Evolutionary conservation across 2,797 vertebrate genomes (phyloP).

Genomic region (Selene dorsalis): DNA sequence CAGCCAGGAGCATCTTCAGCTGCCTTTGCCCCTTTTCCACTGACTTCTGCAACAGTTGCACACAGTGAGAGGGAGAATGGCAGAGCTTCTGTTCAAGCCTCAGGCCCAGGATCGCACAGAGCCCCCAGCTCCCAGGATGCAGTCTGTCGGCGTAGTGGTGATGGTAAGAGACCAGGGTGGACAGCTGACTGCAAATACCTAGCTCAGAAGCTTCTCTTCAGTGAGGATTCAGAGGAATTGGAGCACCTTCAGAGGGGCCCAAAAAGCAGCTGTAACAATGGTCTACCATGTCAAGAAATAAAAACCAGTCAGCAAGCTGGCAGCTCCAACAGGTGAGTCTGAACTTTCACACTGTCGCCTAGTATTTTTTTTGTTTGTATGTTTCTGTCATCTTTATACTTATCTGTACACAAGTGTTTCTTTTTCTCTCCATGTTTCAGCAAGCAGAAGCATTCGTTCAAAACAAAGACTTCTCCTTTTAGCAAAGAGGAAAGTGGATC

Average conservation of each 20-base stretch:
- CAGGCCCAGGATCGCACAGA: constrained; percentile 26
- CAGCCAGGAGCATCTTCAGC: constrained; percentile 11
- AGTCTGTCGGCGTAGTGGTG: not conserved
- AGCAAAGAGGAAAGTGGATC: constrained; percentile 21
- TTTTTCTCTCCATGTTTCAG: constrained; percentile 22
- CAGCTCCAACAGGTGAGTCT: constrained; percentile 57
- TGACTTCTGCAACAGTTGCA: not conserved
- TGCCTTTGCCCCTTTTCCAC: not conserved
- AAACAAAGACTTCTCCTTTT: constrained; percentile 44
- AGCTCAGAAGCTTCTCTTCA: constrained; percentile 82
- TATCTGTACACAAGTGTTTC: not conserved
- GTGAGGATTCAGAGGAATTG: constrained; percentile 72
- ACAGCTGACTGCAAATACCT: constrained; percentile 76
- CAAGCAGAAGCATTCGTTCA: constrained; percentile 14
- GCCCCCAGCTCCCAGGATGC: constrained; percentile 4
- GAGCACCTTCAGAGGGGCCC: constrained; percentile 38
- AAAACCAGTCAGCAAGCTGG: constrained; percentile 32
- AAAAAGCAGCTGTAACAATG: constrained; percentile 34
- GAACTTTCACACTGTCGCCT: not conserved
- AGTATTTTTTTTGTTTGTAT: not conserved
- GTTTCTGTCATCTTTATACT: not conserved
- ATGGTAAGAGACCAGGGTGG: constrained; percentile 53
- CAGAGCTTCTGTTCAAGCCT: constrained; percentile 11
- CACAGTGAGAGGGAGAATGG: constrained; percentile 22
- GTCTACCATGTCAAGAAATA: constrained; percentile 7